Conservation (phyloP, 2,113 vertebrate genomes). For the Hypanus sabinus region DNA sequence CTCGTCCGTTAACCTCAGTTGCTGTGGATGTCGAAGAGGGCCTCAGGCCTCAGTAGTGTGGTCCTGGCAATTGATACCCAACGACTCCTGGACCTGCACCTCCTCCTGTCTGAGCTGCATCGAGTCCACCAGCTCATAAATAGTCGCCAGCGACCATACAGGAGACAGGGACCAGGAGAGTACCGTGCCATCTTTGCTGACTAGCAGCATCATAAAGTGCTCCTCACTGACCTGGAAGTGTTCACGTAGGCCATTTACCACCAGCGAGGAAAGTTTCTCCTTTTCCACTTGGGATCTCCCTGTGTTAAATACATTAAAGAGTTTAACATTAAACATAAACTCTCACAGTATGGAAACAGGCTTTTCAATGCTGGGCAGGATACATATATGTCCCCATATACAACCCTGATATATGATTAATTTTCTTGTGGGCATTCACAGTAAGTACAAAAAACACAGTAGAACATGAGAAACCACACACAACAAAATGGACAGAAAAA, state of each 20-base stretch:
- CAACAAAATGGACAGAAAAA: no score
- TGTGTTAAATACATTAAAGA: conserved; percentile 39
- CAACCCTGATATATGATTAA: no score
- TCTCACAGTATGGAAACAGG: no score
- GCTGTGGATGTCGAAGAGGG: background rate
- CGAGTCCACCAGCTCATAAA: conserved; percentile 67
- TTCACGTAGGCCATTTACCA: conserved; percentile 55
- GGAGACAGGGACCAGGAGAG: conserved; percentile 65
- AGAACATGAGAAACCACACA: no score
- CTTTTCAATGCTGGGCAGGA: no score
- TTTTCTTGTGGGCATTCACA: no score
- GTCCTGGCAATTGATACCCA: conserved; percentile 60
- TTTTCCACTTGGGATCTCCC: conserved; percentile 58
- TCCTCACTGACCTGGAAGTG: conserved; percentile 62
- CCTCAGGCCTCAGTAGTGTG: conserved; percentile 6
- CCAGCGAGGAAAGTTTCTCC: conserved; percentile 48
- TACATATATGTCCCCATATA: no score
- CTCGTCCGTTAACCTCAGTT: background rate
- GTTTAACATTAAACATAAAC: no score
- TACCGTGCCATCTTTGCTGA: conserved; percentile 61
- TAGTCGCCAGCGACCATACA: conserved; percentile 60
- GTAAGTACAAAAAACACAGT: no score
- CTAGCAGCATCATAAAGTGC: conserved; percentile 64
- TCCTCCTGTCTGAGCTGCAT: conserved; percentile 60
- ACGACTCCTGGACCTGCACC: conserved; percentile 56